Conservation (phyloP, 2,888 invertebrate species). For the Lamellibrachia columna region DNA sequence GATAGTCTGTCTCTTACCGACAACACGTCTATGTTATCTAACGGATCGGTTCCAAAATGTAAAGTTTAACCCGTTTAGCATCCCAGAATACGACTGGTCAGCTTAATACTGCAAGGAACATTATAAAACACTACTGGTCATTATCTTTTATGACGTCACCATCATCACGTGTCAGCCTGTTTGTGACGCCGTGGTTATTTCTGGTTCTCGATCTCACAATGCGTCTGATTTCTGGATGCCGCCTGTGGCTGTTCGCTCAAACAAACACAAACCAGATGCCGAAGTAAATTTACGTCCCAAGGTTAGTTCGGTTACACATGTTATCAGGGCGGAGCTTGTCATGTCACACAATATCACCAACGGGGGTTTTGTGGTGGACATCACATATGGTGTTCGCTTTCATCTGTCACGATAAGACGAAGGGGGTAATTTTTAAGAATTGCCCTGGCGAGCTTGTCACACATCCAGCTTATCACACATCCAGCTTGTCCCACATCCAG, state of each 20-base stretch:
- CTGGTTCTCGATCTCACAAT: background rate
- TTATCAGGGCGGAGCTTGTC: background rate
- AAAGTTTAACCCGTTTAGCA: no score
- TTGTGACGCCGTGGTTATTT: background rate
- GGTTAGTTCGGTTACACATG: slow-evolving; percentile 4
- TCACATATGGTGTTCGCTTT: background rate
- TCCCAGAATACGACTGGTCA: background rate
- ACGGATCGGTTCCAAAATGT: background rate
- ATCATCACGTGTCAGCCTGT: background rate
- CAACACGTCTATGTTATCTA: background rate
- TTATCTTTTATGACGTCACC: background rate
- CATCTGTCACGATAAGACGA: slow-evolving; percentile 16
- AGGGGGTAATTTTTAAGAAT: background rate
- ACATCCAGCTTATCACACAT: background rate
- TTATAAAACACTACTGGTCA: background rate
- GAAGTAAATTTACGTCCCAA: background rate
- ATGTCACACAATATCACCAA: background rate
- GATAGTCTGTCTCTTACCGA: background rate
- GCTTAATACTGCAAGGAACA: background rate
- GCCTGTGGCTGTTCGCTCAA: background rate
- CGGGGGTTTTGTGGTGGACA: background rate
- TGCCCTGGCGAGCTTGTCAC: background rate
- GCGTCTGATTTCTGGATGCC: background rate
- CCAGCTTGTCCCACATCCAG: background rate
- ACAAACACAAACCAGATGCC: background rate